These are phyloP conservation scores for Grantiella picta DNA, from an alignment of 2,113 vertebrate genomes.

Conservation along the genomic window DNA sequence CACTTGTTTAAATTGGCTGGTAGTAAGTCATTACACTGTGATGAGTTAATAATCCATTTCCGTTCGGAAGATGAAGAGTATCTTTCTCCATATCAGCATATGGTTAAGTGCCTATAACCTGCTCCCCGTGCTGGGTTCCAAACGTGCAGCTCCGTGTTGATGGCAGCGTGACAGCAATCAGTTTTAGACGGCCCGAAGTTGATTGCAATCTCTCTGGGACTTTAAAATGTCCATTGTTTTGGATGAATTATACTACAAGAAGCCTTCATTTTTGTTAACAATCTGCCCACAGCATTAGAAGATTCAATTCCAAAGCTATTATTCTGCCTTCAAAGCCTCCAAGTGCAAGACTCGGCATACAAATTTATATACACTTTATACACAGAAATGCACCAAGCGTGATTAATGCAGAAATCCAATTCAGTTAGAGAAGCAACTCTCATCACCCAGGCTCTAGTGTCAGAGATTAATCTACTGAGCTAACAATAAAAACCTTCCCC, in stretches of 20 bases:
- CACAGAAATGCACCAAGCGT: neutral
- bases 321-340: conserved; percentile 56
- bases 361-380: conserved; percentile 50
- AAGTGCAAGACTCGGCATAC: conserved; percentile 36
- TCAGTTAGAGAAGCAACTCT: conserved; percentile 18
- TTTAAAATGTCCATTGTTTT: conserved; percentile 59
- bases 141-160: accelerated
- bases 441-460: neutral
- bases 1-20: conserved; percentile 14
- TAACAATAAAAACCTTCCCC: conserved; percentile 12
- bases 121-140: neutral
- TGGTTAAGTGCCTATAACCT: conserved; percentile 48
- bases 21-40: conserved; percentile 28
- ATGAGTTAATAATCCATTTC: conserved; percentile 63
- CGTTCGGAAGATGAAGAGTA: conserved; percentile 25
- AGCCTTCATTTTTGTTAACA: conserved; percentile 63
- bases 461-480: conserved; percentile 50
- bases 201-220: conserved; percentile 60
- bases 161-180: conserved; percentile 42
- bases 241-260: conserved; percentile 61
- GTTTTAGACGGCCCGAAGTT: neutral
- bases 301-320: conserved; percentile 65
- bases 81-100: conserved; percentile 36
- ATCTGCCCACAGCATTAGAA: conserved; percentile 61
- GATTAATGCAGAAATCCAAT: conserved; percentile 58